Evolutionary conservation across 2,888 invertebrate genomes (phyloP).

Genomic region (Cryptocephalus moraei): DNA sequence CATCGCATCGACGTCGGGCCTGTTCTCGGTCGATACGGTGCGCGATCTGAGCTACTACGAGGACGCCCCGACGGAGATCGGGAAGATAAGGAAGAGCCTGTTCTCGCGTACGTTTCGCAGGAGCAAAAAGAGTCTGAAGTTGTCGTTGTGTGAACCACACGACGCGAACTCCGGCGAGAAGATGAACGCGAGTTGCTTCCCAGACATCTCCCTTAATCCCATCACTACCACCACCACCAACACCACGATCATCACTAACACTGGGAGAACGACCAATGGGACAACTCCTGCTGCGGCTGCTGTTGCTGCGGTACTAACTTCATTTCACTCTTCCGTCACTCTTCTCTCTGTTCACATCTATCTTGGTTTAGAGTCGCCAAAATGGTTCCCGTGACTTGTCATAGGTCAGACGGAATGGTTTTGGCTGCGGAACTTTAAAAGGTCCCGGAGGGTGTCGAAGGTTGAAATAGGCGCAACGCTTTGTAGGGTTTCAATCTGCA

Average conservation of each 20-base stretch:
- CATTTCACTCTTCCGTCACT: slow-evolving; percentile 24
- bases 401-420: no score
- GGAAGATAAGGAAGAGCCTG: slow-evolving; percentile 31
- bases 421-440: no score
- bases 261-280: slow-evolving; percentile 28
- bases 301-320: slow-evolving; percentile 38
- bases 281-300: slow-evolving; percentile 28
- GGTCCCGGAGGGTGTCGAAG: no score
- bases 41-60: slow-evolving; percentile 26
- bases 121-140: slow-evolving; percentile 24
- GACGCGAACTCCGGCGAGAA: slow-evolving; percentile 21
- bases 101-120: slow-evolving; percentile 33
- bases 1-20: slow-evolving; percentile 31
- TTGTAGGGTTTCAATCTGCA: no score
- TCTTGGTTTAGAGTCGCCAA: no score
- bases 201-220: slow-evolving; percentile 31
- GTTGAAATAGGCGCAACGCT: no score
- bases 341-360: slow-evolving; percentile 6
- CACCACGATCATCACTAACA: slow-evolving; percentile 21
- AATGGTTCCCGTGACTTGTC: no score
- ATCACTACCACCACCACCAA: slow-evolving; percentile 13
- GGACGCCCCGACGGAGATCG: slow-evolving; percentile 13
- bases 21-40: slow-evolving; percentile 32
- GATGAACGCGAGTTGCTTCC: slow-evolving; percentile 33
- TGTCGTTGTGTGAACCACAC: slow-evolving; percentile 24